A percentile compares a stretch with the other conserved stretches of the same genome.
phyloP scores from a whole-genome alignment of 1,140 invertebrate species.

The Frieseomelitta varia region DNA sequence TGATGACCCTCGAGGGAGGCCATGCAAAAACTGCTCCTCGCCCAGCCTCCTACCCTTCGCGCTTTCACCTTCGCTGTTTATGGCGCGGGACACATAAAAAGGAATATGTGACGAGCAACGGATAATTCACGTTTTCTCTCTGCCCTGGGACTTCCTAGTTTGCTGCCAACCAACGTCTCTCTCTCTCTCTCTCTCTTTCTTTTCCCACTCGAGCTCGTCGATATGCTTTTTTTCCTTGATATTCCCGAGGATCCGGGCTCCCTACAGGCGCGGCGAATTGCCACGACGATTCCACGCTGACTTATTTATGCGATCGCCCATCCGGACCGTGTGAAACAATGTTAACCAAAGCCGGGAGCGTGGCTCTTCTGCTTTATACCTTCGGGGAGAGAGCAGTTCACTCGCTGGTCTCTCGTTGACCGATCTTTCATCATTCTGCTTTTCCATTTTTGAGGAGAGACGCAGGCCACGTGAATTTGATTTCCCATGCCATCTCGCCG shows the following conservation, averaged over 20 bases:
- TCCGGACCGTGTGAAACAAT: constrained; percentile 73
- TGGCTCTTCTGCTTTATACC: background rate
- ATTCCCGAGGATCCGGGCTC: constrained; percentile 61
- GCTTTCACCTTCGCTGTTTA: constrained; percentile 73
- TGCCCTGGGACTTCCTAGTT: constrained; percentile 18
- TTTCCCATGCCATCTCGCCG: background rate
- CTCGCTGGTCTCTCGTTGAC: background rate
- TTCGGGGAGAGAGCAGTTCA: background rate
- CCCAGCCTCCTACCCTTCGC: constrained; percentile 44
- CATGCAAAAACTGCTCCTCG: constrained; percentile 73
- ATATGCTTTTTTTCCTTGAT: constrained; percentile 52
- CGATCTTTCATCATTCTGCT: background rate
- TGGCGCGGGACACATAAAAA: constrained; percentile 78
- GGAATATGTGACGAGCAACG: constrained; percentile 80
- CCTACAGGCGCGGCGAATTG: constrained; percentile 76
- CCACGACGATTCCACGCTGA: constrained; percentile 67
- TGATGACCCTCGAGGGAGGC: constrained; percentile 81
- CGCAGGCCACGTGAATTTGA: constrained; percentile 12
- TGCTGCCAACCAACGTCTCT: background rate
- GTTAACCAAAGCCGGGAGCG: constrained; percentile 47
- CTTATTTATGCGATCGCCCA: constrained; percentile 79
- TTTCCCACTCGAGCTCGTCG: background rate
- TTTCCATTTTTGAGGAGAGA: background rate
- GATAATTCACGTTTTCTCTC: constrained; percentile 77
- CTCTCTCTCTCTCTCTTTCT: background rate